Conservation (phyloP, 2,797 vertebrate species). For the Aeoliscus strigatus region DNA sequence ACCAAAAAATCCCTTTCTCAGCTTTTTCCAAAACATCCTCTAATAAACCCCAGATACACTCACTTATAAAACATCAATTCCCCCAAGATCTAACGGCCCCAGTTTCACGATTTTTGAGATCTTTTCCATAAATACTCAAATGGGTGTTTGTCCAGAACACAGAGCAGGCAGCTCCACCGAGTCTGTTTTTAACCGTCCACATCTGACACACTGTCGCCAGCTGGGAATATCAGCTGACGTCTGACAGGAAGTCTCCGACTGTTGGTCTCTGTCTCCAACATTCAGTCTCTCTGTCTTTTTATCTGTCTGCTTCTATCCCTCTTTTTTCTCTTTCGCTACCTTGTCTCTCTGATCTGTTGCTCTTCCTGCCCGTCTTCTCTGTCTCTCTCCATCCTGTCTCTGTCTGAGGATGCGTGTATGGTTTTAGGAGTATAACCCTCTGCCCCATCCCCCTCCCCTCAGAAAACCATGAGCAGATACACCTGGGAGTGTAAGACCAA, state of each 20-base stretch:
- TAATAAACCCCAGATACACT: conserved; percentile 22
- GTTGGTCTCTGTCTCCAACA: conserved; percentile 41
- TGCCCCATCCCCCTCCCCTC: conserved; percentile 74
- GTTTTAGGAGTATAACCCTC: conserved; percentile 77
- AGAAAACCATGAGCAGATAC: conserved; percentile 88
- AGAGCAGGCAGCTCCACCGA: conserved; percentile 16
- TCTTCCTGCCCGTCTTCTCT: conserved; percentile 10
- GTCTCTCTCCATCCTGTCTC: conserved; percentile 26
- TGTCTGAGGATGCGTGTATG: conserved; percentile 57
- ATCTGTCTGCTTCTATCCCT: conserved; percentile 40
- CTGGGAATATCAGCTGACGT: conserved; percentile 54
- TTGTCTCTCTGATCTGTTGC: conserved; percentile 17
- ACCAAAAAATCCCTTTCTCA: conserved; percentile 6
- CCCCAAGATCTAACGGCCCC: conserved; percentile 31
- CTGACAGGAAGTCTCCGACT: conserved; percentile 42
- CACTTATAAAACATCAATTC: conserved; percentile 33
- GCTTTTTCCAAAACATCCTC: conserved; percentile 10
- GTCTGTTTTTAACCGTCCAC: conserved; percentile 9
- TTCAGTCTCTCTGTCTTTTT: conserved; percentile 37
- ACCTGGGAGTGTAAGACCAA: conserved; percentile 87
- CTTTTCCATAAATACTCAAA: conserved; percentile 19
- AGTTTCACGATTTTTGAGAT: conserved; percentile 6
- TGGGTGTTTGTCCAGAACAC: conserved; percentile 11
- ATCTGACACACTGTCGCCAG: conserved; percentile 19
- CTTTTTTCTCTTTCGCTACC: conserved; percentile 15